phyloP scores from a whole-genome alignment of 2,888 invertebrate species.

The Encarsia formosa region DNA sequence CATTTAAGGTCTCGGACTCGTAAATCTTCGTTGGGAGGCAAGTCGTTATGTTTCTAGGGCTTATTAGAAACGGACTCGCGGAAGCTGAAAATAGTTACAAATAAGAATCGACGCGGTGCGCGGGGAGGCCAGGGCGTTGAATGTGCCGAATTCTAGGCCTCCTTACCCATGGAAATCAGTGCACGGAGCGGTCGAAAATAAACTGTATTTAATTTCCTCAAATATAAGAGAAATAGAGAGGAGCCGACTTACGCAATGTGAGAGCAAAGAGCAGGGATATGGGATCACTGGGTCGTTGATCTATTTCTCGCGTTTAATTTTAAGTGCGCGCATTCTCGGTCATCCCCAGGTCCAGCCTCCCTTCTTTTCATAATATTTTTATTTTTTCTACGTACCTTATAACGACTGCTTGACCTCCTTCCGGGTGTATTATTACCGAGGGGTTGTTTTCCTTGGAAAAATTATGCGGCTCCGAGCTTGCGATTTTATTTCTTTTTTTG shows the following conservation, averaged over 20 bases:
- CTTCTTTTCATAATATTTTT: too few relatives aligned
- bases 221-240: conserved; percentile 14
- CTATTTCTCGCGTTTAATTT: conserved; percentile 24
- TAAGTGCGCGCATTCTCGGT: conserved; percentile 21
- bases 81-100: background rate
- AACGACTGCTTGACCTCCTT: background rate
- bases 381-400: background rate
- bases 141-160: too few relatives aligned
- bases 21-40: background rate
- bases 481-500: too few relatives aligned
- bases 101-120: background rate
- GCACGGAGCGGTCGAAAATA: conserved; percentile 3
- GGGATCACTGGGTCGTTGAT: conserved; percentile 26
- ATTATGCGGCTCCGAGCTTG: background rate
- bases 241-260: conserved; percentile 1
- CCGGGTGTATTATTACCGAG: background rate
- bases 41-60: background rate
- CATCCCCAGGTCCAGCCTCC: too few relatives aligned
- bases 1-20: background rate
- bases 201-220: conserved; percentile 6
- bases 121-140: too few relatives aligned
- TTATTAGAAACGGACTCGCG: background rate
- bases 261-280: conserved; percentile 1
- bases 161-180: background rate
- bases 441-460: background rate